Evolutionary conservation across 2,797 vertebrate genomes (phyloP).

Genomic region (Sebastes hubbsi): DNA sequence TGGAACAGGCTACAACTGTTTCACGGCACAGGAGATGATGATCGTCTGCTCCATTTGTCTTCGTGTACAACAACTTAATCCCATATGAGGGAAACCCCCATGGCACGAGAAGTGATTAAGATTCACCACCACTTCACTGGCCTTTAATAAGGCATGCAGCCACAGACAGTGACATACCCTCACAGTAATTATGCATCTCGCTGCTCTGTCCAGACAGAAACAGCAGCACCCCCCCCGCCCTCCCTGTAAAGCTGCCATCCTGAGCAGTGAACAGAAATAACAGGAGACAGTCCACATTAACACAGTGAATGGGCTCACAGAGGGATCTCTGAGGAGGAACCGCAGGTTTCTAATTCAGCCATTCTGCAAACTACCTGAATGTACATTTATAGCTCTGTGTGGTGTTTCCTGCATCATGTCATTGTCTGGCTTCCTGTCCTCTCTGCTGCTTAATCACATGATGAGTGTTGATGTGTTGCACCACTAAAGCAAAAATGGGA

Average conservation of each 20-base stretch:
- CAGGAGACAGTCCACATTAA: neutral
- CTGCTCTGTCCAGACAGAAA: neutral
- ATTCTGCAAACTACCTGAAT: constrained; percentile 6
- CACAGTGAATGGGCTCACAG: neutral
- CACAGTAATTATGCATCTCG: constrained; percentile 17
- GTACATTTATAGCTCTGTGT: neutral
- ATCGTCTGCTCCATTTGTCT: neutral
- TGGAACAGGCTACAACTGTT: neutral
- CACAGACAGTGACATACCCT: constrained; percentile 11
- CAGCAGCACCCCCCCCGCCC: neutral
- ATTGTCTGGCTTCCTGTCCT: neutral
- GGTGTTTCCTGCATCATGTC: constrained; percentile 19
- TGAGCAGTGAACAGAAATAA: constrained; percentile 19
- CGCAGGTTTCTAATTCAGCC: neutral
- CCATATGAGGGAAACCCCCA: neutral
- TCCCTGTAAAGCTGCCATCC: neutral
- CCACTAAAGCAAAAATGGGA: neutral
- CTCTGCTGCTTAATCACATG: neutral
- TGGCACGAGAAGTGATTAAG: constrained; percentile 34
- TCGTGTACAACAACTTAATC: neutral
- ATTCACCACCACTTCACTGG: constrained; percentile 18
- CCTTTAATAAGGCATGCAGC: constrained; percentile 28
- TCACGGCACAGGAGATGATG: neutral
- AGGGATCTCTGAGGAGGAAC: neutral
- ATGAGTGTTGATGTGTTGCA: neutral